Percentiles rank a stretch among this genome's conserved stretches.
Evolutionary conservation across 2,888 invertebrate species (phyloP).

Genomic region (Drosophila lutescens): DNA sequence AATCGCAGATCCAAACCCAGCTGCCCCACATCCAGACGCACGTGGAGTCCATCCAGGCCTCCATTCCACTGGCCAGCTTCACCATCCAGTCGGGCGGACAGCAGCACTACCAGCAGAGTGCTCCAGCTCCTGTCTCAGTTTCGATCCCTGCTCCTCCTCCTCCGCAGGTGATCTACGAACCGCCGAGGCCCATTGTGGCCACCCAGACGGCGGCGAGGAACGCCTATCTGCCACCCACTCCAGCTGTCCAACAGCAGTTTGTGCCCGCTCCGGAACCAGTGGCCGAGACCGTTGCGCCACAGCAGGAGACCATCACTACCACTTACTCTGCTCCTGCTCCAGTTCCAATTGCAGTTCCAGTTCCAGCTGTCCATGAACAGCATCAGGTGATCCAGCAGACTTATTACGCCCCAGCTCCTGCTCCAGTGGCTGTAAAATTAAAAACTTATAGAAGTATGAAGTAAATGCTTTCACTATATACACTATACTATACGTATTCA

Average conservation of each 20-base stretch:
- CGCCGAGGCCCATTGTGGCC: slow-evolving; percentile 45
- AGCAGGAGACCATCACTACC: slow-evolving; percentile 16
- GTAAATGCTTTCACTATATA: slow-evolving; percentile 64
- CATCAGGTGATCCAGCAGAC: slow-evolving; percentile 12
- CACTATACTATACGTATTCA: too few relatives aligned
- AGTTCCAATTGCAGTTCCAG: slow-evolving; percentile 26
- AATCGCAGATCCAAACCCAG: slow-evolving; percentile 18
- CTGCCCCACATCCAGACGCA: slow-evolving; percentile 27
- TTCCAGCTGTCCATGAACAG: slow-evolving; percentile 17
- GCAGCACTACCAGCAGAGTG: slow-evolving; percentile 9
- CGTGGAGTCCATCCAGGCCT: slow-evolving; percentile 70
- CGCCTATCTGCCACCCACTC: slow-evolving; percentile 41
- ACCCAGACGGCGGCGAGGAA: slow-evolving; percentile 43
- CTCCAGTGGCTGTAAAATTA: too few relatives aligned
- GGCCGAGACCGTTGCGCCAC: slow-evolving; percentile 25
- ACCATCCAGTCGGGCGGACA: slow-evolving; percentile 53
- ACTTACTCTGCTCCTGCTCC: slow-evolving; percentile 18
- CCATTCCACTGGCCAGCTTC: slow-evolving; percentile 73
- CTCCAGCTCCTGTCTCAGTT: not conserved
- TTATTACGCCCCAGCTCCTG: slow-evolving; percentile 12
- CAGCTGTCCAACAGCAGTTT: slow-evolving; percentile 42
- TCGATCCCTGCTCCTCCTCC: slow-evolving; percentile 6
- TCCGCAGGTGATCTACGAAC: slow-evolving; percentile 46
- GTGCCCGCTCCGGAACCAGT: slow-evolving; percentile 43
- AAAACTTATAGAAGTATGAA: too few relatives aligned